Evolutionary conservation across 2,888 invertebrate genomes (phyloP).

Genomic region (Chrysina gloriosa): DNA sequence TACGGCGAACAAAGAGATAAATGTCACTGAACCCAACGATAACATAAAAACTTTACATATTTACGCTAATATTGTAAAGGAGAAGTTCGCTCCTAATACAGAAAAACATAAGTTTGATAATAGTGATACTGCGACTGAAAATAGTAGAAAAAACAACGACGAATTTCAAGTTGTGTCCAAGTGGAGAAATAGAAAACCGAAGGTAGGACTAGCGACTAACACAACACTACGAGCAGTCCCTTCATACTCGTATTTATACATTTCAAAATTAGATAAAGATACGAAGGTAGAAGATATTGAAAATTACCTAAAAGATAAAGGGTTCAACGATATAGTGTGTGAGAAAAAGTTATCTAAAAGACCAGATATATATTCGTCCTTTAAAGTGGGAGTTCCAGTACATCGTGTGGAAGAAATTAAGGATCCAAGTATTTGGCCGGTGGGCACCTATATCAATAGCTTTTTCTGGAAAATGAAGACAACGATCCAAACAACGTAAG

Average conservation of each 20-base stretch:
- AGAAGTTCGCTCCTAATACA: too few species aligned
- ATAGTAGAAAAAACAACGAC: not conserved
- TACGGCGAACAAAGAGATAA: too few species aligned
- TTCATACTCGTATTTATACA: not conserved
- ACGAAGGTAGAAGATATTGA: not conserved
- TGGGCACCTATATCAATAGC: not conserved
- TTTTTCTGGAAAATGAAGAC: slow-evolving; percentile 16
- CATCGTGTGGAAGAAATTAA: not conserved
- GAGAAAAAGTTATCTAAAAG: not conserved
- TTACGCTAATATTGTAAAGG: too few species aligned
- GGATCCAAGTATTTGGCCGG: not conserved
- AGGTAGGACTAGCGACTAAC: not conserved
- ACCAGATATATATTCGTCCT: slow-evolving; percentile 4
- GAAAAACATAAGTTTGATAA: too few species aligned
- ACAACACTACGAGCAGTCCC: not conserved
- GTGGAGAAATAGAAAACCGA: not conserved
- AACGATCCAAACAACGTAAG: not conserved
- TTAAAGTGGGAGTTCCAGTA: not conserved
- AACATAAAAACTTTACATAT: too few species aligned
- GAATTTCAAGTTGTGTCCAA: not conserved
- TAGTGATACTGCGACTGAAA: too few species aligned
- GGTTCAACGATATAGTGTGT: not conserved
- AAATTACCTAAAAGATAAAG: slow-evolving; percentile 1
- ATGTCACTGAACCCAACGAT: too few species aligned
- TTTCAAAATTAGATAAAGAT: slow-evolving; percentile 10